Base-by-base conservation (phyloP, 2,888 invertebrate genomes). In the Myathropa florea region DNA sequence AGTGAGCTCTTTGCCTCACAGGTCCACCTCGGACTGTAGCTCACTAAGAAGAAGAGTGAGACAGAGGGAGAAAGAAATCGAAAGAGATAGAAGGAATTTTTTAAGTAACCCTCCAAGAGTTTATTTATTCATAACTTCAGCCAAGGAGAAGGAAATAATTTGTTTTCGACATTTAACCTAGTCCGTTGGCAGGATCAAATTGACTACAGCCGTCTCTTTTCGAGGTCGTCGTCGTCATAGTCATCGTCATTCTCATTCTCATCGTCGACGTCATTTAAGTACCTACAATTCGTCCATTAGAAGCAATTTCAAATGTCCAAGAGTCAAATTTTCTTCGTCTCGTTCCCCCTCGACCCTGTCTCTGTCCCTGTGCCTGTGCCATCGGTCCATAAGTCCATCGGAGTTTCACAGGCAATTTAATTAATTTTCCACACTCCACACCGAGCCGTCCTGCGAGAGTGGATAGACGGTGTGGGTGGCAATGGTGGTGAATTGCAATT, bases 371-470 rank as follows among this genome's bases (percentile, higher is more conserved):
- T n/a, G n/a, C 0, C 46, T 23, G 6, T 21, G 59, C 30, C 14
- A 14, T 36, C 21, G 24, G 46, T 46, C 18, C 14, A 39, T 39
- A 14, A 39, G 39, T 39, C 39, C 18, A 46, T 57, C 14, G 9
- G 57, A 57, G 24, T 71, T 83, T 83, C 83, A 77, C 82, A 83
- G 78, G 86, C 83, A 82, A 86, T 86, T 86, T 86, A 83, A 86
- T 86, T 86, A 86, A 83, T 83, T 86, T 82, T 71, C 86, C 73
- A 73, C 75, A 75, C 83, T 7, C 46, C 46, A 18, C 82, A 83
- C 82, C 78, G 72, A 73, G 82, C 73, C 78, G 73, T 33, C 26
- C 28, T 33, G 53, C 73, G 60, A 57, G 60, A 57, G 53, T 30
- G 72, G 46, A 46, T n/a, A 46, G 46, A 18, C 1, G 67, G 30